phyloP scores from a whole-genome alignment of 2,797 vertebrate genomes.

The Centropyge bicolor region DNA sequence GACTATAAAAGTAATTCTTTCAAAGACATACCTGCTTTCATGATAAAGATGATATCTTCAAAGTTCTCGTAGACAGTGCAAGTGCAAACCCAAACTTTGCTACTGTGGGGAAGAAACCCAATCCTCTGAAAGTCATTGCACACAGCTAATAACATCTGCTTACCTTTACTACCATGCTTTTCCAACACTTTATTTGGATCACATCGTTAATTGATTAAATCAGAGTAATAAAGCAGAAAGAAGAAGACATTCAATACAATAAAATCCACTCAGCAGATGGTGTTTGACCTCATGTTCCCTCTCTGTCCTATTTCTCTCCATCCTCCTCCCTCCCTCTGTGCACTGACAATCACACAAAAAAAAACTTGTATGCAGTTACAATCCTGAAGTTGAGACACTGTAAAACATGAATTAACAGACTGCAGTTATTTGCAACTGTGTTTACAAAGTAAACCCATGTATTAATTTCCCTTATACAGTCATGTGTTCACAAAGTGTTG shows the following conservation, averaged over 20 bases:
- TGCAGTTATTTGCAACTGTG: too few relatives aligned
- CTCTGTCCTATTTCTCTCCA: too few relatives aligned
- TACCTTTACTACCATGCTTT: neutral
- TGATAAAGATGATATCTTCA: neutral
- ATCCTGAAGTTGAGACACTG: too few relatives aligned
- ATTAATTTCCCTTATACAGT: too few relatives aligned
- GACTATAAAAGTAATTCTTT: too few relatives aligned
- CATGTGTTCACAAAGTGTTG: too few relatives aligned
- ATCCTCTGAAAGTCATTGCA: neutral
- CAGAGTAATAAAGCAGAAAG: conserved; percentile 2
- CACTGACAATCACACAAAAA: too few relatives aligned
- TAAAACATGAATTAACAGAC: too few relatives aligned
- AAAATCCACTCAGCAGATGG: conserved; percentile 15
- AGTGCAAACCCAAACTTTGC: neutral
- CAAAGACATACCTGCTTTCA: neutral
- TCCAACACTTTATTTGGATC: conserved; percentile 4
- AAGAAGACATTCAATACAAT: neutral
- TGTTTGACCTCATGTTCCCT: conserved; percentile 36
- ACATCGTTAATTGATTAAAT: conserved; percentile 3
- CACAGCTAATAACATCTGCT: conserved; percentile 15
- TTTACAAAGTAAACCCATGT: too few relatives aligned
- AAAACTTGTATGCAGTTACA: too few relatives aligned
- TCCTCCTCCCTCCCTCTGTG: too few relatives aligned
- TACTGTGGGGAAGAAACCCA: too few relatives aligned
- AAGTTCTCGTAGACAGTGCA: neutral